Percentiles rank a stretch among this genome's conserved stretches.
phyloP scores from a whole-genome alignment of 2,888 invertebrate genomes.

The Drosophila pegasa region DNA sequence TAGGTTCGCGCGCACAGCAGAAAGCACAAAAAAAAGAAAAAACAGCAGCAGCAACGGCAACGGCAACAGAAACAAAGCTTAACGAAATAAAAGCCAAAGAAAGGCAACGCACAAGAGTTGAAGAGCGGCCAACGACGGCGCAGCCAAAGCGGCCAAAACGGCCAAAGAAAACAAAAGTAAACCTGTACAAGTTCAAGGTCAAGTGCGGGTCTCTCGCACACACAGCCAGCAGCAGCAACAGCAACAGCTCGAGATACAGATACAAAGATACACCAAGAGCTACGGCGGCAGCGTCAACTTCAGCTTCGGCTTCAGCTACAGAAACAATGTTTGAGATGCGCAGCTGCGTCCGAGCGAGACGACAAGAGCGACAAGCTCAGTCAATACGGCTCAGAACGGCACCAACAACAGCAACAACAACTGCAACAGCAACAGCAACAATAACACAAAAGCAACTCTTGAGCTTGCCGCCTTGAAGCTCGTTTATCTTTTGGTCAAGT shows the following conservation, averaged over 20 bases:
- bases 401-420: background rate
- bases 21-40: constrained; percentile 5
- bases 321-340: constrained; percentile 53
- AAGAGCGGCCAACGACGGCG: constrained; percentile 39
- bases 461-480: constrained; percentile 46
- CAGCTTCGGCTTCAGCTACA: constrained; percentile 19
- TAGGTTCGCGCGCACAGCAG: constrained; percentile 48
- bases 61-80: constrained; percentile 11
- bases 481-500: constrained; percentile 40
- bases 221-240: constrained; percentile 16
- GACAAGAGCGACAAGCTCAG: constrained; percentile 23
- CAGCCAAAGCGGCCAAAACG: constrained; percentile 24
- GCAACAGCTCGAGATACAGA: constrained; percentile 18
- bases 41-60: too few species aligned
- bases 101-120: constrained; percentile 30
- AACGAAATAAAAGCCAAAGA: constrained; percentile 15
- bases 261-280: constrained; percentile 39
- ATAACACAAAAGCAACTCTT: constrained; percentile 41
- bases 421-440: background rate
- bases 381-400: constrained; percentile 13
- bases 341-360: constrained; percentile 44
- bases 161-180: constrained; percentile 80
- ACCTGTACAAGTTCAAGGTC: constrained; percentile 79
- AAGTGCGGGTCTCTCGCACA: constrained; percentile 64
- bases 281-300: constrained; percentile 6